These are phyloP conservation scores for Exocentrus adspersus DNA, from an alignment of 2,888 invertebrate species.

Conservation along the genomic window DNA sequence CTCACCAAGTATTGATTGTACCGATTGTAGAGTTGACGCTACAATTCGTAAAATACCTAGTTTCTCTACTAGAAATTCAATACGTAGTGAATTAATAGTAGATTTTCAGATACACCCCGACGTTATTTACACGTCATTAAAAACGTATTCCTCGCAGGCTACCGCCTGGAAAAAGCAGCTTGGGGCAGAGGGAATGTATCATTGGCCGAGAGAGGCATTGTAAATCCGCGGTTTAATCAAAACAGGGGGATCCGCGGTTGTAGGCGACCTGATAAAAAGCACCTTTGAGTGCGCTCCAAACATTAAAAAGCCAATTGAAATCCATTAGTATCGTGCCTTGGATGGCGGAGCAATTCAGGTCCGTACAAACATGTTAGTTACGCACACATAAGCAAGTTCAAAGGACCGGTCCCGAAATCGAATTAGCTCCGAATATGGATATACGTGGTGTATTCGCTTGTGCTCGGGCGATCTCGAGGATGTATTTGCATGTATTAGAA, in stretches of 20 bases:
- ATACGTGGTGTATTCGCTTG: slow-evolving; percentile 18
- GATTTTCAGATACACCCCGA: too few relatives aligned
- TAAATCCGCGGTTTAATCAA: slow-evolving; percentile 21
- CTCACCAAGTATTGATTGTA: too few relatives aligned
- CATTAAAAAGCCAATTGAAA: slow-evolving; percentile 54
- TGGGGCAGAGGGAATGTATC: not conserved
- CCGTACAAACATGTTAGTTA: slow-evolving; percentile 53
- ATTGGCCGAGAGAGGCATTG: slow-evolving; percentile 14
- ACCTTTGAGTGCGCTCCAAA: slow-evolving; percentile 48
- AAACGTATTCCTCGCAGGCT: too few relatives aligned
- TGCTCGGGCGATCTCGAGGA: not conserved
- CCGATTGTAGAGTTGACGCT: too few relatives aligned
- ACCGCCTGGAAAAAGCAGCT: not conserved
- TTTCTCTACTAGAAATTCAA: too few relatives aligned
- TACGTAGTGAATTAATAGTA: too few relatives aligned
- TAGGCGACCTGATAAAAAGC: slow-evolving; percentile 21
- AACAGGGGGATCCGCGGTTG: slow-evolving; percentile 14
- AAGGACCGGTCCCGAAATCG: slow-evolving; percentile 47
- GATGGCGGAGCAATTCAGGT: slow-evolving; percentile 49
- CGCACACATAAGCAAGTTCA: slow-evolving; percentile 53
- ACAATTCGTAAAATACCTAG: too few relatives aligned
- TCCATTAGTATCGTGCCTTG: slow-evolving; percentile 52
- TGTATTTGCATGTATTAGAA: slow-evolving; percentile 38
- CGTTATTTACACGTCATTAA: too few relatives aligned
- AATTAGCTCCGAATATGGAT: slow-evolving; percentile 47